Percentiles rank a stretch among this genome's conserved stretches.
phyloP scores from a whole-genome alignment of 2,797 vertebrate genomes.

The Phyllotis vaccarum region DNA sequence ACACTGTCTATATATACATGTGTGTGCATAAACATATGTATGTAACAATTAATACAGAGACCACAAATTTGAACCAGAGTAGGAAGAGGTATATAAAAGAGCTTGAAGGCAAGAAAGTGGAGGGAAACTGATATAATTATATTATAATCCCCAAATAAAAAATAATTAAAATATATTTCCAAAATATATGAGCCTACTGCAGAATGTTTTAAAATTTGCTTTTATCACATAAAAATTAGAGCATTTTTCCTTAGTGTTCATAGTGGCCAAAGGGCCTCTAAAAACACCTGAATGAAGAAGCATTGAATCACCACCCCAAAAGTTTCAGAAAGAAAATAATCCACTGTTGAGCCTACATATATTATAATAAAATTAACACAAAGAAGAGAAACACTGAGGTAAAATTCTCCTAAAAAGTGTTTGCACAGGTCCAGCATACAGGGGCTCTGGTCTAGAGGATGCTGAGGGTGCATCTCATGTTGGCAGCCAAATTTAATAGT shows the following conservation, averaged over 20 bases:
- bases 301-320: background rate
- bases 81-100: background rate
- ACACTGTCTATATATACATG: background rate
- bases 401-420: background rate
- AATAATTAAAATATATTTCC: background rate
- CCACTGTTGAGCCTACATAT: background rate
- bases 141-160: background rate
- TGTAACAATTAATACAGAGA: background rate
- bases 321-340: background rate
- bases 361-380: background rate
- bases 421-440: too few relatives aligned
- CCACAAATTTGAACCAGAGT: background rate
- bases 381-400: background rate
- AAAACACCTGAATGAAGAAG: background rate
- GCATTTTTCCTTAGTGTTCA: background rate
- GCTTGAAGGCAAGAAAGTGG: background rate
- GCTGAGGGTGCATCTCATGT: background rate
- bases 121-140: background rate
- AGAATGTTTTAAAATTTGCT: background rate
- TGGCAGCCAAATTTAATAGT: background rate
- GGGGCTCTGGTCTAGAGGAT: background rate
- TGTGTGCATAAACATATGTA: background rate
- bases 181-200: background rate
- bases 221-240: background rate
- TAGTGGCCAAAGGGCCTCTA: background rate